A percentile compares a stretch with the other conserved stretches of the same genome.
phyloP scores from a whole-genome alignment of 2,113 vertebrate species.

The Hylia prasina region DNA sequence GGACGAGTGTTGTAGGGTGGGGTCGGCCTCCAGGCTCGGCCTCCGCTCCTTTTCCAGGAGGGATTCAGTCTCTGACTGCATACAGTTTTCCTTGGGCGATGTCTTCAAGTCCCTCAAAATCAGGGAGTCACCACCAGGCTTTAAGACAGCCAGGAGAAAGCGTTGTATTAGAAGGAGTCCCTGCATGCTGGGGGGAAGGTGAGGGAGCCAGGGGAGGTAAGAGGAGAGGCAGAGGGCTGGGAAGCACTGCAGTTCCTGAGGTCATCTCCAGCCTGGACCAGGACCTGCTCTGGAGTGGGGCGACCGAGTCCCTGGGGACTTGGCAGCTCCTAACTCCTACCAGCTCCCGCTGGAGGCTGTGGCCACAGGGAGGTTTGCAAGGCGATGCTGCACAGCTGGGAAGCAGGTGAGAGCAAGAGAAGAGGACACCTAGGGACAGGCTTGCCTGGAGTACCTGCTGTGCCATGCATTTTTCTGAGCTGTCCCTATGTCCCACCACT shows the following conservation, averaged over 20 bases:
- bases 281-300: neutral
- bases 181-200: neutral
- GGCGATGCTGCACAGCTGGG: constrained; percentile 17
- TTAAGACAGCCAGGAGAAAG: constrained; percentile 64
- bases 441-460: neutral
- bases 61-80: constrained; percentile 82
- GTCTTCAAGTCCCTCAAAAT: constrained; percentile 82
- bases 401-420: constrained; percentile 25
- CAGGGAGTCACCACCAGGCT: constrained; percentile 81
- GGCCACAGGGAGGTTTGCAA: neutral
- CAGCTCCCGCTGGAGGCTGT: neutral
- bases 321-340: neutral
- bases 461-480: neutral
- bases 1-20: constrained; percentile 47
- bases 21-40: constrained; percentile 44
- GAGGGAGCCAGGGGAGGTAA: neutral
- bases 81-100: constrained; percentile 75
- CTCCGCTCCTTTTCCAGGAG: constrained; percentile 81
- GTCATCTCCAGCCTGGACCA: neutral
- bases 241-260: constrained; percentile 5
- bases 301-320: neutral
- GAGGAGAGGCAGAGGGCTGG: constrained; percentile 44
- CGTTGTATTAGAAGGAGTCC: constrained; percentile 54
- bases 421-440: neutral
- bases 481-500: neutral